Evolutionary conservation across 2,797 vertebrate species (phyloP), one percentile per base, ranked within the genome.

Genomic region (Fistularia tabacaria): DNA sequence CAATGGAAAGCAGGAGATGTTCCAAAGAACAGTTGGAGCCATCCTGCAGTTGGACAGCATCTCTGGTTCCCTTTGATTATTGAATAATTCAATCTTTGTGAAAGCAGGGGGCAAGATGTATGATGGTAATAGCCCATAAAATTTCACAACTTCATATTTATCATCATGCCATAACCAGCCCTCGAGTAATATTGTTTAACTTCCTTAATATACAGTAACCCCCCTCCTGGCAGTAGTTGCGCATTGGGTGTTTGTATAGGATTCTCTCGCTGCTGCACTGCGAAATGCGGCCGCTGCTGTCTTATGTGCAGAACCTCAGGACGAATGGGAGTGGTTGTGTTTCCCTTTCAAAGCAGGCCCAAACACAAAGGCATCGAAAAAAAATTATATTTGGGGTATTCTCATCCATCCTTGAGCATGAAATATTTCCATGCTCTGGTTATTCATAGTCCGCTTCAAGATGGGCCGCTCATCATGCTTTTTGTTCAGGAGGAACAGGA

Each of bases 1-100:
- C 74, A 80, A 84, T 82, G 87, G 87, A 90, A 90, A 90, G 69
- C 73, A 79, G 81, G 84, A 87, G 53, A 66, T 10, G 57, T 65
- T 90, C 86, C 86, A 90, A 81, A 79, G 69, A 85, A 77, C 76
- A 75, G 80, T 81, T 85, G 76, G 81, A 90, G 79, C 70, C 77
- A 58, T 85, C 79, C 82, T 74, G 76, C 71, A 71, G 71, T 84
- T 89, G 83, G 83, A 88, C 77, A 61, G 49, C 63, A 51, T 77
- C 74, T 73, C 69, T 43, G 61, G 79, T 83, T 82, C 75, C 71
- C 78, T 85, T 75, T 79, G 62, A 83, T 87, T 83, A 82, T 81
- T 82, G 80, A 81, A 85, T 81, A 84, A 79, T 83, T 82, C 62
- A 74, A 84, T 80, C 73, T 82, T 76, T 72, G 74, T 69, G 76